Conservation (phyloP, 2,888 invertebrate species). For the Pocota personata region DNA sequence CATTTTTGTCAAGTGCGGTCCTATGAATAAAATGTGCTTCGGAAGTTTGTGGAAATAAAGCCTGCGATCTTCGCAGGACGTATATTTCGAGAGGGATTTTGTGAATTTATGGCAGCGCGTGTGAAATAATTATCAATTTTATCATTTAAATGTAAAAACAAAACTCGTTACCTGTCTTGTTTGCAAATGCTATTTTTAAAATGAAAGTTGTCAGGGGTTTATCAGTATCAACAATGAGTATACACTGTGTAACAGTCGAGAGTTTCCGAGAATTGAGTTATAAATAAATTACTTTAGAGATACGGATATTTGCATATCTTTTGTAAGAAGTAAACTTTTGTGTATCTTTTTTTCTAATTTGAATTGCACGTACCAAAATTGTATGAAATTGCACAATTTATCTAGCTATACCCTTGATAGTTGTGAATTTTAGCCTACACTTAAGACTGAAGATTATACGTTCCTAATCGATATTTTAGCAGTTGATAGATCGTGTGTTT, state of each 20-base stretch:
- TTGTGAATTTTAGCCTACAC: no score
- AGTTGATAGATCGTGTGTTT: no score
- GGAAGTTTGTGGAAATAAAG: no score
- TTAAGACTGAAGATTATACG: no score
- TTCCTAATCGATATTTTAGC: no score
- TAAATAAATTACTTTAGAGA: not conserved
- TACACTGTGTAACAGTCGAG: not conserved
- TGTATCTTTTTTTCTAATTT: not conserved
- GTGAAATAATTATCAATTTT: not conserved
- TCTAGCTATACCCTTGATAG: no score
- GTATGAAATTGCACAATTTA: no score
- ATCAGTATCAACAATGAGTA: not conserved
- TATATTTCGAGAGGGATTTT: not conserved
- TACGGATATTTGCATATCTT: not conserved
- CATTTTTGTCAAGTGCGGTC: conserved; percentile 15
- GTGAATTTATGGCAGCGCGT: not conserved
- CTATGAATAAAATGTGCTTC: not conserved
- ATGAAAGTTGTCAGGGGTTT: not conserved
- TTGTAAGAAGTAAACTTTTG: not conserved
- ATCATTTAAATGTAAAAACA: not conserved
- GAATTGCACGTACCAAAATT: not conserved
- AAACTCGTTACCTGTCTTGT: not conserved
- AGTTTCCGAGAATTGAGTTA: not conserved
- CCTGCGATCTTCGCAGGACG: not conserved
- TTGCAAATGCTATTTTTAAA: conserved; percentile 3